Evolutionary conservation across 1,140 invertebrate species (phyloP).

Genomic region (Lerema accius): DNA sequence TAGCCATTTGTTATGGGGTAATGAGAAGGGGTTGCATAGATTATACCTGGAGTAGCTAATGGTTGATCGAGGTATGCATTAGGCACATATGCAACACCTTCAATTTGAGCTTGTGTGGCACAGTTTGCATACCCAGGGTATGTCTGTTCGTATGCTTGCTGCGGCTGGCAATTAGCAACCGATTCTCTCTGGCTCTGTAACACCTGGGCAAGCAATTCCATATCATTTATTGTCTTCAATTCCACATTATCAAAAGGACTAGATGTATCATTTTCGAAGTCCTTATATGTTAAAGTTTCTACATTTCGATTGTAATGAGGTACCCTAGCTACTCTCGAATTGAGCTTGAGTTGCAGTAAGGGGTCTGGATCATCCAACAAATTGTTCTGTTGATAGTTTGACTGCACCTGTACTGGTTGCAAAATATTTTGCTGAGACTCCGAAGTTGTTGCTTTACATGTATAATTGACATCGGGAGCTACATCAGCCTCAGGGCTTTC

Average conservation of each 20-base stretch:
- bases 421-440: constrained; percentile 68
- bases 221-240: constrained; percentile 94
- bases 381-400: constrained; percentile 60
- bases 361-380: constrained; percentile 79
- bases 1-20: constrained; percentile 66
- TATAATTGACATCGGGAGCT: constrained; percentile 46
- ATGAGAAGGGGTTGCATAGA: constrained; percentile 62
- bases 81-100: constrained; percentile 60
- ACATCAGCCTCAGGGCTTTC: constrained; percentile 47
- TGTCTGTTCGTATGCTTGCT: constrained; percentile 50
- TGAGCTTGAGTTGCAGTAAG: constrained; percentile 66
- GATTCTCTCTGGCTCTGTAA: constrained; percentile 68
- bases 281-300: constrained; percentile 86
- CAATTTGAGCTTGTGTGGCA: constrained; percentile 66
- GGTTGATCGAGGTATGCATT: constrained; percentile 65
- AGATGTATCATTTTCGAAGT: constrained; percentile 94
- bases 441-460: constrained; percentile 37
- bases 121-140: constrained; percentile 62
- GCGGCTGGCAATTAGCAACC: constrained; percentile 48
- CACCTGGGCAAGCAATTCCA: constrained; percentile 92
- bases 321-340: constrained; percentile 60
- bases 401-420: constrained; percentile 66
- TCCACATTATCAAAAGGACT: constrained; percentile 96
- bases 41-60: constrained; percentile 55
- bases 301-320: constrained; percentile 68